A percentile compares a stretch with the other conserved stretches of the same genome.
phyloP scores from a whole-genome alignment of 1,140 invertebrate species.

The Mycetomoellerius zeteki region DNA sequence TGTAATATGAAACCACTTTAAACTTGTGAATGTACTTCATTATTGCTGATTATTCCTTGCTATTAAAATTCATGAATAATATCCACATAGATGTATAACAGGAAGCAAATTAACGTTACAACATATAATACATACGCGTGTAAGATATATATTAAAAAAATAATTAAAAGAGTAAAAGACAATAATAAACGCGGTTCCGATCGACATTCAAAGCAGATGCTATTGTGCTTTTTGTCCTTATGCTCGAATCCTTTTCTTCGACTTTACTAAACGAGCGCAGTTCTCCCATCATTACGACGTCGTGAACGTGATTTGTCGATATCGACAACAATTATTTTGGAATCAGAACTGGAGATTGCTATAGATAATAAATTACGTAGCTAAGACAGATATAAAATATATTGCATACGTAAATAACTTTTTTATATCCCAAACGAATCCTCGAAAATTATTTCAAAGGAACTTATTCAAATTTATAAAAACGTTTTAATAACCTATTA shows the following conservation, averaged over 20 bases:
- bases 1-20: not conserved
- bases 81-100: not conserved
- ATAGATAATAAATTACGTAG: conserved; percentile 5
- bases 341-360: conserved; percentile 19
- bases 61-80: not conserved
- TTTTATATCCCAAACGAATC: not conserved
- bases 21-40: not conserved
- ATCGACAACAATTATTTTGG: conserved; percentile 49
- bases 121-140: not conserved
- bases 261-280: conserved; percentile 55
- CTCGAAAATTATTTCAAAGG: not conserved
- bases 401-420: not conserved
- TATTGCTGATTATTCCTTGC: too few relatives aligned
- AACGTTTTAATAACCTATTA: not conserved
- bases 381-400: conserved; percentile 13
- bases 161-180: conserved; percentile 73
- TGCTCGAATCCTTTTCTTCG: conserved; percentile 56
- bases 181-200: conserved; percentile 64
- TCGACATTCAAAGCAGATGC: conserved; percentile 73
- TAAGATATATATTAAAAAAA: conserved; percentile 64
- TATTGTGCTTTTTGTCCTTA: conserved; percentile 70
- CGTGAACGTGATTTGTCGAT: conserved; percentile 24
- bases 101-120: not conserved
- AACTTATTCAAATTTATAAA: not conserved
- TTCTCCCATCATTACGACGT: conserved; percentile 63